phyloP scores from a whole-genome alignment of 2,113 vertebrate genomes.

The Chaetodon auriga region DNA sequence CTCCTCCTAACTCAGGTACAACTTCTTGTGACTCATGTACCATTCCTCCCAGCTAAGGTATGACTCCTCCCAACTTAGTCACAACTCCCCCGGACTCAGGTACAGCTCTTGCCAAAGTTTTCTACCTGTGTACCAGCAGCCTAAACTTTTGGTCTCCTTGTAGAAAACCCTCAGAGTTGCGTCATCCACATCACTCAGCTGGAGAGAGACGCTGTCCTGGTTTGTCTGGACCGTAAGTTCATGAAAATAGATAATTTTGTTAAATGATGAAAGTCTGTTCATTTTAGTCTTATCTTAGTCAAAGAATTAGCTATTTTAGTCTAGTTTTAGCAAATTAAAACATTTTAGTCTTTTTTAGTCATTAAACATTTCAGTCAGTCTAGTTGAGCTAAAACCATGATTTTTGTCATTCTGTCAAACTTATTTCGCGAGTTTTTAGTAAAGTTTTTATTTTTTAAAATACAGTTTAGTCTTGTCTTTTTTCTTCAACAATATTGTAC shows the following conservation, averaged over 20 bases:
- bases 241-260: not conserved
- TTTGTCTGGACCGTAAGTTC: constrained; percentile 93
- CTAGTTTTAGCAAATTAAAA: no score
- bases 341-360: no score
- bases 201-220: constrained; percentile 93
- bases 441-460: no score
- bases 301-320: no score
- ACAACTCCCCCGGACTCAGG: not conserved
- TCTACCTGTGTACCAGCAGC: not conserved
- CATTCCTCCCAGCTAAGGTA: constrained; percentile 82
- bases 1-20: constrained; percentile 78
- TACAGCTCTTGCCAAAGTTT: not conserved
- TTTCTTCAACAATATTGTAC: no score
- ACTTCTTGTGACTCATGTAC: not conserved
- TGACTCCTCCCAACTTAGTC: not conserved
- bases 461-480: no score
- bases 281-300: no score
- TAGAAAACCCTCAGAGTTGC: constrained; percentile 90
- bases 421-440: no score
- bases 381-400: no score
- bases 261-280: no score
- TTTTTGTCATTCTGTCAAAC: no score
- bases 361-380: no score
- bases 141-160: constrained; percentile 37
- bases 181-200: constrained; percentile 92